Percentiles rank a stretch among this genome's conserved stretches.
phyloP scores from a whole-genome alignment of 2,113 vertebrate genomes.

The Apeltes quadracus region DNA sequence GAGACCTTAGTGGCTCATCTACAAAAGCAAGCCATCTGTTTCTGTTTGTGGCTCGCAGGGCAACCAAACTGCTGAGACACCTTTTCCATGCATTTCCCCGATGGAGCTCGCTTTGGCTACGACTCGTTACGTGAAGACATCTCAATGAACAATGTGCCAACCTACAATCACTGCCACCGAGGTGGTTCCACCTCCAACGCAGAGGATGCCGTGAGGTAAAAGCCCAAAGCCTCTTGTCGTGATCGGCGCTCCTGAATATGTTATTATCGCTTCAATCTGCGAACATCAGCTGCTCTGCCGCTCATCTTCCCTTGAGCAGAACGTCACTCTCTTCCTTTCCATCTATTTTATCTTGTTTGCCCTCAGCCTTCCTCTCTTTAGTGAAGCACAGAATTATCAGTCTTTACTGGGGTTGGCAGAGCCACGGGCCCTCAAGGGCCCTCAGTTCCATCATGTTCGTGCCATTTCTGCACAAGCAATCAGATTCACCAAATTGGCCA shows the following conservation, averaged over 20 bases:
- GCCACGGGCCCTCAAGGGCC: slow-evolving; percentile 25
- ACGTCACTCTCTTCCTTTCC: slow-evolving; percentile 42
- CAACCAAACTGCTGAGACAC: slow-evolving; percentile 59
- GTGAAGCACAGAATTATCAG: slow-evolving; percentile 57
- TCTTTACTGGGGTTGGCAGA: slow-evolving; percentile 60
- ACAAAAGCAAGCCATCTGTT: slow-evolving; percentile 73
- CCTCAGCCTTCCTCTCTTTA: slow-evolving; percentile 42
- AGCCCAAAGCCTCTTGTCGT: slow-evolving; percentile 27
- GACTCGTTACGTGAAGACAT: slow-evolving; percentile 65
- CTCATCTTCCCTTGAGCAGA: slow-evolving; percentile 31
- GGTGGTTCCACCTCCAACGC: slow-evolving; percentile 37
- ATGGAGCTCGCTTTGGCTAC: slow-evolving; percentile 57
- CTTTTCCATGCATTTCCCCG: slow-evolving; percentile 60
- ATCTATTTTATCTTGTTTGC: slow-evolving; percentile 52
- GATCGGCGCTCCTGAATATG: slow-evolving; percentile 46
- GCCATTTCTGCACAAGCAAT: slow-evolving; percentile 66
- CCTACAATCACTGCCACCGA: slow-evolving; percentile 5
- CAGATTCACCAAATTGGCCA: slow-evolving; percentile 66
- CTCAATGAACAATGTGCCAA: slow-evolving; percentile 32
- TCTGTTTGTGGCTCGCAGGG: slow-evolving; percentile 70
- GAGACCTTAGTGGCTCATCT: slow-evolving; percentile 62
- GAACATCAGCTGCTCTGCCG: slow-evolving; percentile 40
- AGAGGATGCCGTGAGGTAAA: slow-evolving; percentile 29
- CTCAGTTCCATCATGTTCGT: slow-evolving; percentile 60
- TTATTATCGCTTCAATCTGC: slow-evolving; percentile 43